Base-by-base conservation (phyloP, 2,797 vertebrate genomes). In the Novumbra hubbsi region DNA sequence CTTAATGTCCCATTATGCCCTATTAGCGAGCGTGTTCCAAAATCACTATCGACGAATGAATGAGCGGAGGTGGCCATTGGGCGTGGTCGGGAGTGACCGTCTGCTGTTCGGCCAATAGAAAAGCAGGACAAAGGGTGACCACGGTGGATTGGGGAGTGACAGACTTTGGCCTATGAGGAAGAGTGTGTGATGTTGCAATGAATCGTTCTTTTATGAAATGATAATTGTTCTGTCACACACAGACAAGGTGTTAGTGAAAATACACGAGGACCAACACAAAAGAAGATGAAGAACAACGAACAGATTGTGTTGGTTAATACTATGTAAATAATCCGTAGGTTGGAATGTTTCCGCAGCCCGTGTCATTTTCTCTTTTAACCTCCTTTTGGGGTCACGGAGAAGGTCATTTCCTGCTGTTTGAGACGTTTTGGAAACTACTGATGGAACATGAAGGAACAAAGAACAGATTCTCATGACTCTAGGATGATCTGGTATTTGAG, bases 1-100 rank as follows among this genome's bases (percentile, higher is more conserved):
- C 55, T 4, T 60, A 60, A 60, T 27, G 21, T 94, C 91, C 90
- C 95, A 97, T 96, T 96, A 95, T 96, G 96, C 95, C 95, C 95
- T 96, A 96, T 97, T 96, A 97, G 94, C 90, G 91, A 90, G 92
- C 92, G 93, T 70, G 92, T 94, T 93, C 94, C 93, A 94, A 94
- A 95, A 94, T 95, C 94, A 95, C 95, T 95, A 96, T 93, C 94
- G 93, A 93, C 94, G 95, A 95, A 96, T 95, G 94, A 95, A 94
- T 92, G 92, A 92, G 91, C 92, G 90, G 86, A 91, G 90, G 93
- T 92, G 91, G 90, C 88, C 78, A 65, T 60, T 60, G 55, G 55
- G 48, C 87, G 81, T 89, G 82, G 83, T 90, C 91, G 91, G 87
- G 88, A 89, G 87, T 90, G 55, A 32, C 41, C 74, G 3, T 24